phyloP scores from a whole-genome alignment of 1,140 invertebrate species.

The Oedothorax gibbosus region DNA sequence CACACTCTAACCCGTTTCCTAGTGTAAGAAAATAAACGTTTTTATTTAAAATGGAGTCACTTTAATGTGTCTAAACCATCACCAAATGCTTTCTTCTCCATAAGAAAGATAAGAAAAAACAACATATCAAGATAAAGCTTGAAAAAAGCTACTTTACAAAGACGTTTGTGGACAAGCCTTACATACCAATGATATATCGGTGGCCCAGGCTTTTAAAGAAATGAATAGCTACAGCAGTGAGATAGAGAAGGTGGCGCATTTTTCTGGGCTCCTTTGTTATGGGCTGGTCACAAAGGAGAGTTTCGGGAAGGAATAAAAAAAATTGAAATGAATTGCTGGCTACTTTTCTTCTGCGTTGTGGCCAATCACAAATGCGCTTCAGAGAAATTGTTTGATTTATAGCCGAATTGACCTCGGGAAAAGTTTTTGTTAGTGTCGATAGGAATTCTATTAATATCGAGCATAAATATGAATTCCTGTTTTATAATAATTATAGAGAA shows the following conservation, averaged over 20 bases:
- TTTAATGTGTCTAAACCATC: slow-evolving; percentile 52
- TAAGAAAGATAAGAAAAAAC: not conserved
- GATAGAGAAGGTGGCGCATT: slow-evolving; percentile 35
- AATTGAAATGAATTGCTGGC: not conserved
- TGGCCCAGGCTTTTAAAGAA: slow-evolving; percentile 34
- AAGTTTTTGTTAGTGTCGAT: too few relatives aligned
- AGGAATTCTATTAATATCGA: too few relatives aligned
- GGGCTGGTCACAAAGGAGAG: not conserved
- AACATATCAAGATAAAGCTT: slow-evolving; percentile 7
- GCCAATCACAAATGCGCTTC: not conserved
- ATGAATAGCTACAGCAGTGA: slow-evolving; percentile 23
- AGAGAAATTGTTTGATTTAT: slow-evolving; percentile 30
- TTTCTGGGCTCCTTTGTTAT: slow-evolving; percentile 8
- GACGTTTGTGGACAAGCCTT: slow-evolving; percentile 18
- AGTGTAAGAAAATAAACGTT: too few relatives aligned
- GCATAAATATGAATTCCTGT: too few relatives aligned
- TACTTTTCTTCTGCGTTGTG: not conserved
- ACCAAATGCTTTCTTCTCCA: slow-evolving; percentile 23
- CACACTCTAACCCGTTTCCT: not conserved
- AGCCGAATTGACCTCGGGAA: not conserved
- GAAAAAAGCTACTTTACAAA: slow-evolving; percentile 30
- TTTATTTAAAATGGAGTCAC: slow-evolving; percentile 1
- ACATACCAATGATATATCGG: slow-evolving; percentile 54
- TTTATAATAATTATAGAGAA: too few relatives aligned
- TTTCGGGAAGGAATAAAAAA: slow-evolving; percentile 4